Evolutionary conservation across 2,888 invertebrate genomes (phyloP).

Genomic region (Neoascia interrupta): DNA sequence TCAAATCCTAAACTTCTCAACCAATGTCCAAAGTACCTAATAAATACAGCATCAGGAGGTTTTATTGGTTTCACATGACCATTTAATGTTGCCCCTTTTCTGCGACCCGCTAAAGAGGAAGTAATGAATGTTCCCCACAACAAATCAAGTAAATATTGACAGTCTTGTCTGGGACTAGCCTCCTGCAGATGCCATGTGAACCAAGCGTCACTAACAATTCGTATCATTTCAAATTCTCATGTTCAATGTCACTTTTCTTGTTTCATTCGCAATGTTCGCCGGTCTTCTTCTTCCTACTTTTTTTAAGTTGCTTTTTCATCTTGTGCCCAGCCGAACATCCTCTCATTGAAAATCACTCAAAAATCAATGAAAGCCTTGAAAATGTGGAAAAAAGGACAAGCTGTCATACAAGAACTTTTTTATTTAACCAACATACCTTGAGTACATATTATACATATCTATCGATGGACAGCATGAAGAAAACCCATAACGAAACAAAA

Average conservation of each 20-base stretch:
- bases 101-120: slow-evolving; percentile 31
- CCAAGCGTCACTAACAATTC: slow-evolving; percentile 52
- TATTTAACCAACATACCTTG: slow-evolving; percentile 14
- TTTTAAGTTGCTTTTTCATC: not conserved
- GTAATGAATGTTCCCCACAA: slow-evolving; percentile 50
- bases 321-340: slow-evolving; percentile 39
- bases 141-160: slow-evolving; percentile 60
- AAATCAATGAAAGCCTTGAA: slow-evolving; percentile 65
- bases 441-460: slow-evolving; percentile 1
- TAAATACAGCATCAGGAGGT: too few relatives aligned
- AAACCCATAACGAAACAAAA: slow-evolving; percentile 43
- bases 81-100: not conserved
- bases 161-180: slow-evolving; percentile 27
- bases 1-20: too few relatives aligned
- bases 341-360: slow-evolving; percentile 66
- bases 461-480: slow-evolving; percentile 29
- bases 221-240: slow-evolving; percentile 68
- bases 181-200: slow-evolving; percentile 52
- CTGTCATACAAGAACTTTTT: slow-evolving; percentile 52
- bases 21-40: too few relatives aligned
- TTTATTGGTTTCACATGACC: slow-evolving; percentile 38
- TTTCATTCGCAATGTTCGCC: slow-evolving; percentile 55
- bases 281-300: slow-evolving; percentile 3
- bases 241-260: slow-evolving; percentile 68
- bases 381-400: slow-evolving; percentile 27